Conservation (phyloP, 2,797 vertebrate genomes). For the Malurus splendens region DNA sequence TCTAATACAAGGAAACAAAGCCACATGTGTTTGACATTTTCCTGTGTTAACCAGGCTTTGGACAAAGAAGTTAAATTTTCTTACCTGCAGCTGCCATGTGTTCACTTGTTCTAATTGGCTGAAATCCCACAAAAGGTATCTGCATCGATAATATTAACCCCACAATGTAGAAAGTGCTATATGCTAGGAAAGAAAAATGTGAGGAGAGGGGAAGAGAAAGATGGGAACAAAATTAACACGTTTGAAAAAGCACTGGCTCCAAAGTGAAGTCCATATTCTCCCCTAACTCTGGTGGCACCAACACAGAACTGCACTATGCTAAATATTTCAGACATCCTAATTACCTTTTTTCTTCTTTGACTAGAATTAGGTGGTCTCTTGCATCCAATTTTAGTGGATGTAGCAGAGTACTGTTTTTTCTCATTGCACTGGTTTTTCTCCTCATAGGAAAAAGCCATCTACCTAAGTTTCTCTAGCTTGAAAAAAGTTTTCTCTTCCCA, state of each 20-base stretch:
- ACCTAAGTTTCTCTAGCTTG: background rate
- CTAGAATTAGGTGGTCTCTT: background rate
- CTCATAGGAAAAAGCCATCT: background rate
- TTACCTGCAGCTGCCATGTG: conserved; percentile 97
- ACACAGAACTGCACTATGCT: background rate
- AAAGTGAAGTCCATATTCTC: background rate
- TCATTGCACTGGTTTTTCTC: background rate
- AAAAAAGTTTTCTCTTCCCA: background rate
- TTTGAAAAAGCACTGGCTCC: background rate
- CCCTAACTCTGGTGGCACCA: background rate
- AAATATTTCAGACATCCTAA: background rate
- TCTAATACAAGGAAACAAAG: background rate
- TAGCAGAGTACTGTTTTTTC: background rate
- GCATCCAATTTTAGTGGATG: background rate
- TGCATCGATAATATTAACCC: conserved; percentile 97
- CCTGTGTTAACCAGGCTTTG: background rate
- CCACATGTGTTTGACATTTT: background rate
- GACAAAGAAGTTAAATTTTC: background rate
- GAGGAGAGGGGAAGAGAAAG: background rate
- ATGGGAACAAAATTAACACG: background rate
- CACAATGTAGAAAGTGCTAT: conserved; percentile 97
- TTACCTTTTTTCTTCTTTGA: background rate
- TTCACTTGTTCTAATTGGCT: conserved; percentile 97
- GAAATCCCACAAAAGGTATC: conserved; percentile 97
- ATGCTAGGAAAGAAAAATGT: conserved; percentile 75